These are phyloP conservation scores for Coremacera marginata DNA, from an alignment of 2,888 invertebrate species.

Conservation along the genomic window DNA sequence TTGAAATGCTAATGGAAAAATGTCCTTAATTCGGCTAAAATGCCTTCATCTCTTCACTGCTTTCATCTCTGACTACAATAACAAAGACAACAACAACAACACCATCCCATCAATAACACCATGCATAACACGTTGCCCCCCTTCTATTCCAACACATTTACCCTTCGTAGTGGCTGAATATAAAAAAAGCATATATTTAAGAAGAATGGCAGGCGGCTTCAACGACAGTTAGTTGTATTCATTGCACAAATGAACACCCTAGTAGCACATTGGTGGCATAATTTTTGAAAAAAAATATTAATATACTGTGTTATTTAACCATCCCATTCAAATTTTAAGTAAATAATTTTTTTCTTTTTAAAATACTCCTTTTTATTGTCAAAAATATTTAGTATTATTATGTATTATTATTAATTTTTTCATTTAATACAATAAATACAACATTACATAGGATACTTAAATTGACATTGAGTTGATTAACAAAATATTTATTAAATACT, in stretches of 20 bases:
- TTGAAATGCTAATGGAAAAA: conserved; percentile 56
- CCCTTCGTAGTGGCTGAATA: background rate
- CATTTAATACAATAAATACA: too few species aligned
- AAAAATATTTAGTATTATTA: too few species aligned
- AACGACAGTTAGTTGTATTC: conserved; percentile 4
- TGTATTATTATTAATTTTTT: too few species aligned
- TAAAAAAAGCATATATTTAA: background rate
- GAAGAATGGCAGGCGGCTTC: background rate
- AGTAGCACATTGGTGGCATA: background rate
- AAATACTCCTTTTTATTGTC: too few species aligned
- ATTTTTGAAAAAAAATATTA: too few species aligned
- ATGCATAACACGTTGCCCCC: background rate
- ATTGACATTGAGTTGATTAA: too few species aligned
- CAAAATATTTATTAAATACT: too few species aligned
- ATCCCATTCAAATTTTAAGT: background rate
- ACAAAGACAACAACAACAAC: background rate
- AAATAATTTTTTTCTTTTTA: background rate
- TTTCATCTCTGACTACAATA: background rate
- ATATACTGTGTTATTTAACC: too few species aligned
- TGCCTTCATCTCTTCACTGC: conserved; percentile 33
- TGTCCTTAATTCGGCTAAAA: conserved; percentile 61
- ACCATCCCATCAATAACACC: background rate
- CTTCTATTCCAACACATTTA: background rate
- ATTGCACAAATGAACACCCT: background rate
- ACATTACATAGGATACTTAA: too few species aligned